Evolutionary conservation across 2,888 invertebrate genomes (phyloP).

Genomic region (Lycophotia porphyrea): DNA sequence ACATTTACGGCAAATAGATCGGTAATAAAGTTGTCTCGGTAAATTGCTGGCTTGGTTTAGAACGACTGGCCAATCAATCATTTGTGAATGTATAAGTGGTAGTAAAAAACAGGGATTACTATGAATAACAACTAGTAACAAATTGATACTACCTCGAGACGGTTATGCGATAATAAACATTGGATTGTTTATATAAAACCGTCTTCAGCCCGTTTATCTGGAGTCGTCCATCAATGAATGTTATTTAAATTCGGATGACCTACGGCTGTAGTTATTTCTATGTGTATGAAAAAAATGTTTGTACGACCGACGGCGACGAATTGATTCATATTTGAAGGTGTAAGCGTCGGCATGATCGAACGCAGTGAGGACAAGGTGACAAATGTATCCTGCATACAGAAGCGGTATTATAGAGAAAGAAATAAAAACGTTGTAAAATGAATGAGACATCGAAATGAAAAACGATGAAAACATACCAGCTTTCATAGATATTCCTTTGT

Average conservation of each 20-base stretch:
- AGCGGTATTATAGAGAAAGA: background rate
- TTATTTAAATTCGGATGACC: constrained; percentile 53
- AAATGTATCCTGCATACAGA: constrained; percentile 21
- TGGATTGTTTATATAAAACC: constrained; percentile 52
- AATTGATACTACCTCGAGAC: constrained; percentile 55
- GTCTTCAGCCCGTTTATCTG: constrained; percentile 33
- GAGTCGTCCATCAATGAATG: constrained; percentile 33
- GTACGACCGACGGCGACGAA: constrained; percentile 10
- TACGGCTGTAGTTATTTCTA: constrained; percentile 35
- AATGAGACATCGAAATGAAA: constrained; percentile 22
- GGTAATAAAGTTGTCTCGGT: constrained; percentile 76
- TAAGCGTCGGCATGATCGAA: constrained; percentile 32
- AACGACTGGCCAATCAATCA: constrained; percentile 72
- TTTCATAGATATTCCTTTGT: constrained; percentile 16
- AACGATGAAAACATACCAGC: constrained; percentile 31
- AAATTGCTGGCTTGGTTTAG: constrained; percentile 69
- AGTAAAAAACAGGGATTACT: constrained; percentile 56
- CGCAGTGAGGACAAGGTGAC: constrained; percentile 28
- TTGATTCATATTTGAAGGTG: constrained; percentile 36
- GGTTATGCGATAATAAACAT: constrained; percentile 47
- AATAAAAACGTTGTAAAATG: constrained; percentile 2
- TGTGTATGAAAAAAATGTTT: constrained; percentile 31
- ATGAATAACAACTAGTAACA: constrained; percentile 61
- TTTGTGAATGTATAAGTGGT: constrained; percentile 65
- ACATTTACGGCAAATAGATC: constrained; percentile 77